Evolutionary conservation across 2,797 vertebrate species (phyloP).

Genomic region (Eremophila alpestris): DNA sequence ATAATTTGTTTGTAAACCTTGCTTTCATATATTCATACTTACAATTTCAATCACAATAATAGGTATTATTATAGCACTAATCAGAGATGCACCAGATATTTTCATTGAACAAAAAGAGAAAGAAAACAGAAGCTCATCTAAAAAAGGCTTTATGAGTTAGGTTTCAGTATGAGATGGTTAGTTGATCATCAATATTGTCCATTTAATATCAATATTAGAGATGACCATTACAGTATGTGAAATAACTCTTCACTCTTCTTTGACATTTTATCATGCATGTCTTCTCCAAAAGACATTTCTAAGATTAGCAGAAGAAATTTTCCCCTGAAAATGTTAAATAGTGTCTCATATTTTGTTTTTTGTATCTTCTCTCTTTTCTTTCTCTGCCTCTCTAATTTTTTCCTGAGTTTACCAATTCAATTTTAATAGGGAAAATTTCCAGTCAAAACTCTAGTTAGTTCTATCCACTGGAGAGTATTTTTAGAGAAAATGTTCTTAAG

Average conservation of each 20-base stretch:
- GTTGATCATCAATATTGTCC: not conserved
- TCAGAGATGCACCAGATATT: not conserved
- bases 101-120: not conserved
- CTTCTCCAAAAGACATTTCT: not conserved
- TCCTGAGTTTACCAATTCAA: not conserved
- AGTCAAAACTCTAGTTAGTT: not conserved
- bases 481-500: not conserved
- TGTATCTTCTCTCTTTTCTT: not conserved
- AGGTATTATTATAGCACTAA: not conserved
- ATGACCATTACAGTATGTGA: not conserved
- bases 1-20: not conserved
- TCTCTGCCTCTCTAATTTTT: not conserved
- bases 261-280: not conserved
- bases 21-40: not conserved
- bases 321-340: not conserved
- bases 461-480: not conserved
- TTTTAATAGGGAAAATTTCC: not conserved
- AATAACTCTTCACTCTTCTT: not conserved
- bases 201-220: not conserved
- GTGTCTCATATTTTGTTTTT: not conserved
- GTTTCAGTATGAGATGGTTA: not conserved
- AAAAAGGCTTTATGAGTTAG: not conserved
- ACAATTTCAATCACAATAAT: not conserved
- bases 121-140: not conserved
- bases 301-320: not conserved